Base-by-base conservation (phyloP, 2,888 invertebrate species). In the Petrolisthes cinctipes region DNA sequence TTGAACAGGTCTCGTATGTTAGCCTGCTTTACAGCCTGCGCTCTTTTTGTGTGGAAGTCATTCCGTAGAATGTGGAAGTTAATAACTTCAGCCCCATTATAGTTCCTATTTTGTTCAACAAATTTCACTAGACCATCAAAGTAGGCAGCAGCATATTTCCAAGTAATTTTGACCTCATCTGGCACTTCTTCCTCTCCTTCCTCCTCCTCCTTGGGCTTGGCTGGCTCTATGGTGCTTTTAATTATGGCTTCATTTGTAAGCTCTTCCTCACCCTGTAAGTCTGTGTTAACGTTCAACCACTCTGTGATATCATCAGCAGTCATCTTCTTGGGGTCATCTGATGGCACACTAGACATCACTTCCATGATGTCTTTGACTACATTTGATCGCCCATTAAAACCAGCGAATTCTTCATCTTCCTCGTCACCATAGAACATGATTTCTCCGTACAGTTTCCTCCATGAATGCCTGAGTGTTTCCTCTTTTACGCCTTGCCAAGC, bases 91-190 rank as follows among this genome's bases (percentile, higher is more conserved):
- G 82, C 23, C 51, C 66, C 68, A 82, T 66, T 82, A 66, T 82
- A 82, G n/a, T 82, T 61, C 7, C 51, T 61, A 82, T 68, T 82
- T 82, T 82, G 82, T 82, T 82, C 82, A 82, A 68, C 66, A 23
- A 82, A 82, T 17, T 82, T 23, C 20, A 82, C 66, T 9, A 82
- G 37, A 66, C 23, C 23, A 61, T 61, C 57, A 61, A 82, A 82
- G 82, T 82, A n/a, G 23, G 23, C 37, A 23, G 82, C 14, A 23
- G 37, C 82, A 20, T 82, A 61, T 57, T 82, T 82, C 82, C 23
- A 61, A 11, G 66, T 17, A 4, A 82, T 66, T 82, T 82, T 82
- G 17, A 79, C n/a, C 37, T 7, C 76, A 54, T 80, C 80, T 56
- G 7, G 6, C n/a, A 54, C 80, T 66, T 82, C 37, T 5, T 82